phyloP scores from a whole-genome alignment of 2,113 vertebrate species.

The Sula dactylatra region DNA sequence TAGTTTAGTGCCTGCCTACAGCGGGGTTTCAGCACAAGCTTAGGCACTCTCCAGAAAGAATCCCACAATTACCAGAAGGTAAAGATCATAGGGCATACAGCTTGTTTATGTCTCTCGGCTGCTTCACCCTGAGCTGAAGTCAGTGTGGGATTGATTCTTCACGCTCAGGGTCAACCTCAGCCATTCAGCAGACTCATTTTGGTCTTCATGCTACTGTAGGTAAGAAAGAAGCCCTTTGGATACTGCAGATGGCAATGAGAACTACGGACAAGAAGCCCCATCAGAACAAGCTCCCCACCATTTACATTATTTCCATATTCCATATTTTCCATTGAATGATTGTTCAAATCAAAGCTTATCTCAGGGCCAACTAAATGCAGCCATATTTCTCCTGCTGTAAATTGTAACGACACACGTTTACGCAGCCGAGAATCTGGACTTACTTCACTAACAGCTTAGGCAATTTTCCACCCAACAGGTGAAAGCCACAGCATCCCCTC shows the following conservation, averaged over 20 bases:
- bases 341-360: not conserved
- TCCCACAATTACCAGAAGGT: not conserved
- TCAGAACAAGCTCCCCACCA: not conserved
- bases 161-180: not conserved
- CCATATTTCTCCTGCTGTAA: not conserved
- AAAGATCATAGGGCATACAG: not conserved
- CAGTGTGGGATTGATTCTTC: not conserved
- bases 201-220: fast-evolving
- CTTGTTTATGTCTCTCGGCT: not conserved
- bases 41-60: not conserved
- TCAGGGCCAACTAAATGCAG: not conserved
- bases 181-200: not conserved
- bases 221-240: not conserved
- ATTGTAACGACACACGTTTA: not conserved
- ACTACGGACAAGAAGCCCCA: not conserved
- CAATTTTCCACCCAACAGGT: not conserved
- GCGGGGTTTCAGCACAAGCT: not conserved
- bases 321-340: not conserved
- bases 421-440: not conserved
- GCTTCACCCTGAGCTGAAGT: not conserved
- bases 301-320: not conserved
- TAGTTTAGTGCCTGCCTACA: not conserved
- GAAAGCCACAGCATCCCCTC: not conserved
- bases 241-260: not conserved
- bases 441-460: not conserved